phyloP scores from a whole-genome alignment of 1,140 invertebrate genomes.

The Sinella curviseta region DNA sequence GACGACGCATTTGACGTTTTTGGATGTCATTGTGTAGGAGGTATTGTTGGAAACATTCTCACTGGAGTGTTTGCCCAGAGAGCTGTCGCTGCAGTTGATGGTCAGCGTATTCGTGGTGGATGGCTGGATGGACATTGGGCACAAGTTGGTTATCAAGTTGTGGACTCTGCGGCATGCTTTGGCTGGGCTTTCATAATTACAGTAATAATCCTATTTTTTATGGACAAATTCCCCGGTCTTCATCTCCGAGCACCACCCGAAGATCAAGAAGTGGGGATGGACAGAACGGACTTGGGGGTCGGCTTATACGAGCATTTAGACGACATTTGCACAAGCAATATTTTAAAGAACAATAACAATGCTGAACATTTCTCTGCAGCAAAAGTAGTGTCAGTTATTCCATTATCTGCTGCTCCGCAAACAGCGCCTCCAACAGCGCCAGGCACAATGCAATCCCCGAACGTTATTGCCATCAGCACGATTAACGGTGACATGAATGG shows the following conservation, averaged over 20 bases:
- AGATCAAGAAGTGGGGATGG: slow-evolving; percentile 38
- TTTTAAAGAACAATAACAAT: no score
- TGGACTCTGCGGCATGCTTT: slow-evolving; percentile 43
- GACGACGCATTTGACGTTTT: slow-evolving; percentile 48
- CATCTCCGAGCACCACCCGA: slow-evolving; percentile 35
- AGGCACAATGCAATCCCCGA: neutral
- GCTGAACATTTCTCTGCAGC: no score
- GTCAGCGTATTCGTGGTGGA: slow-evolving; percentile 39
- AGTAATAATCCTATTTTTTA: slow-evolving; percentile 37
- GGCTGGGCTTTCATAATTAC: slow-evolving; percentile 43
- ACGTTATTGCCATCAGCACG: neutral
- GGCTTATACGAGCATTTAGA: slow-evolving; percentile 38
- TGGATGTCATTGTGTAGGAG: slow-evolving; percentile 42
- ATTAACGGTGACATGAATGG: neutral
- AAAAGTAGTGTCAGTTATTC: no score
- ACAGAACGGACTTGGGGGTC: slow-evolving; percentile 41
- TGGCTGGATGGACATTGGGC: slow-evolving; percentile 45
- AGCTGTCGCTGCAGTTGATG: slow-evolving; percentile 43
- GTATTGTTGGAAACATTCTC: slow-evolving; percentile 42
- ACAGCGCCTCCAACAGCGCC: neutral
- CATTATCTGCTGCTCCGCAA: no score
- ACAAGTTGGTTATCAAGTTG: slow-evolving; percentile 38
- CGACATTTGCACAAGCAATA: slow-evolving; percentile 15
- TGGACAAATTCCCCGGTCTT: slow-evolving; percentile 46
- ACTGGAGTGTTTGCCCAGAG: slow-evolving; percentile 44